phyloP scores from a whole-genome alignment of 2,113 vertebrate genomes.

The Machaerirhynchus nigripectus region DNA sequence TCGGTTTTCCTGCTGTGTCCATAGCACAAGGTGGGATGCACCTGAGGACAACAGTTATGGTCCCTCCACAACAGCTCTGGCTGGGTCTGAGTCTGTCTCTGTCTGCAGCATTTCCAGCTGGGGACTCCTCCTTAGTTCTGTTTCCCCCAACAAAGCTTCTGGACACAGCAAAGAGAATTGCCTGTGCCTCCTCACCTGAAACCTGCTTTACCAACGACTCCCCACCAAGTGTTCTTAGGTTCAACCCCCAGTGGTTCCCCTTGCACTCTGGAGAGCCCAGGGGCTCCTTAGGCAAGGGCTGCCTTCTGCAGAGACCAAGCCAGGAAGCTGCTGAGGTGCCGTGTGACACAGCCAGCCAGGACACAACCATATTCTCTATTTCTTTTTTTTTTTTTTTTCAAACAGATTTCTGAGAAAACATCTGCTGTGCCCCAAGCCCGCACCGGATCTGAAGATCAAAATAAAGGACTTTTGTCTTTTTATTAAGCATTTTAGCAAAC shows the following conservation, averaged over 20 bases:
- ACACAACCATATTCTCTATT: not conserved
- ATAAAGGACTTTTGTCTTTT: conserved; percentile 68
- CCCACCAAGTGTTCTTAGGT: not conserved
- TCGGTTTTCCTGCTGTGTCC: fast-evolving
- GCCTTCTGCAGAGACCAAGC: fast-evolving
- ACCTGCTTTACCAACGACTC: fast-evolving
- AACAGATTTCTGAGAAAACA: conserved; percentile 43
- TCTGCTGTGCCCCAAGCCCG: conserved; percentile 27
- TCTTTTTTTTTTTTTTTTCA: not conserved
- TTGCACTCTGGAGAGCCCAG: fast-evolving
- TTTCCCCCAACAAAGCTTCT: not conserved
- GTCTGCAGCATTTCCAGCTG: not conserved
- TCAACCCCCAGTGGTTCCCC: fast-evolving
- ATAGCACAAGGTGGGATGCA: not conserved
- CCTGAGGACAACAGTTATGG: fast-evolving
- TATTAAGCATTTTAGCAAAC: conserved; percentile 70
- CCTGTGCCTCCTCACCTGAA: not conserved
- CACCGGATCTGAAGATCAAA: conserved; percentile 47
- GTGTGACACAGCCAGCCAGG: not conserved
- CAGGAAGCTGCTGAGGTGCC: not conserved
- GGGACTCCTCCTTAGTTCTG: not conserved
- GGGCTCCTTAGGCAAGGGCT: not conserved
- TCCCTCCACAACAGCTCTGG: not conserved
- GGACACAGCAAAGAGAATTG: not conserved
- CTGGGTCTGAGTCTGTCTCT: not conserved